These are phyloP conservation scores for Trypoxylon attenuatum DNA, from an alignment of 2,888 invertebrate species.

Conservation along the genomic window DNA sequence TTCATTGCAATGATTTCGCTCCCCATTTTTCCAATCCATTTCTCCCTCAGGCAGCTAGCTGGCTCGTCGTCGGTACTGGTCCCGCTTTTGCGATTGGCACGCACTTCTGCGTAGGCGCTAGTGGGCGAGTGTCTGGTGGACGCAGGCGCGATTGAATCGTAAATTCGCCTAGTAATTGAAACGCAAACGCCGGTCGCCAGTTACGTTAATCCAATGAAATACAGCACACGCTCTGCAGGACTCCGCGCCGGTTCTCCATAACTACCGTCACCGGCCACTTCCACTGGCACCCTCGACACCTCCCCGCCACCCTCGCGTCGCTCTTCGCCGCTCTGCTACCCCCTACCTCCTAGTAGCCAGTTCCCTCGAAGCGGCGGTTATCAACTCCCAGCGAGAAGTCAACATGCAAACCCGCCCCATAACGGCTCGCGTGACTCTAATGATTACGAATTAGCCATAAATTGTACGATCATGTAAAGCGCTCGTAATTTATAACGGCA, in stretches of 20 bases:
- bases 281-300: not conserved
- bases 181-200: slow-evolving; percentile 60
- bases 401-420: slow-evolving; percentile 59
- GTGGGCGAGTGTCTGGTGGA: not conserved
- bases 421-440: slow-evolving; percentile 68
- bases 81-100: not conserved
- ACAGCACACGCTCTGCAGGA: slow-evolving; percentile 42
- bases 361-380: slow-evolving; percentile 39
- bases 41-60: slow-evolving; percentile 9
- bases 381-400: slow-evolving; percentile 61
- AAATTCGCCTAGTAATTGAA: slow-evolving; percentile 61
- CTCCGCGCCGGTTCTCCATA: slow-evolving; percentile 14
- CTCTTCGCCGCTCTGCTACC: too few species aligned
- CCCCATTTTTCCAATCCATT: slow-evolving; percentile 52
- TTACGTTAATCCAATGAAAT: slow-evolving; percentile 63
- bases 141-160: slow-evolving; percentile 56
- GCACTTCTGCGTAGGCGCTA: not conserved
- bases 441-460: slow-evolving; percentile 68
- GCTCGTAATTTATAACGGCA: slow-evolving; percentile 60
- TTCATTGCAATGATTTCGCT: slow-evolving; percentile 52
- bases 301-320: not conserved
- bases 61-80: not conserved
- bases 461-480: slow-evolving; percentile 67
- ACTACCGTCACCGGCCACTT: slow-evolving; percentile 1
- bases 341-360: not conserved